These are phyloP conservation scores for Eurytoma adleriae DNA, from an alignment of 2,888 invertebrate species.

Conservation along the genomic window DNA sequence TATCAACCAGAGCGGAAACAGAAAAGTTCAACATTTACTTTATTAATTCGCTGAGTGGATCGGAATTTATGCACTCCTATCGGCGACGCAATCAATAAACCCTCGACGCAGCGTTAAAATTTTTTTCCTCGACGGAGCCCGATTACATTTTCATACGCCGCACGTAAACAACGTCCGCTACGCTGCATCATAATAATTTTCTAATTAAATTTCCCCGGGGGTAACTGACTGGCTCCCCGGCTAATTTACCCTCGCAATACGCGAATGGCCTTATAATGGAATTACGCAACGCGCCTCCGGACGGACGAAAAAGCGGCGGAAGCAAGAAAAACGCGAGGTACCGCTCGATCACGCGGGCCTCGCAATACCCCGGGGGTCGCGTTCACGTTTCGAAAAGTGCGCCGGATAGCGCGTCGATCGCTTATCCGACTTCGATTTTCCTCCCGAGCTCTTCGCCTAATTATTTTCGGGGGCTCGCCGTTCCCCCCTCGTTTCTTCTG, in stretches of 20 bases:
- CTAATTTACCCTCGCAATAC: conserved; percentile 11
- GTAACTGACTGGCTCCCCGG: conserved; percentile 9
- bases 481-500: background rate
- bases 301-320: background rate
- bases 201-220: conserved; percentile 36
- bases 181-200: conserved; percentile 1
- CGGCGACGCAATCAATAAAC: too few relatives aligned
- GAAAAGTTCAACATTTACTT: too few relatives aligned
- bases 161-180: background rate
- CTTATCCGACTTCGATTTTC: conserved; percentile 46
- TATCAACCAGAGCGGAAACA: too few relatives aligned
- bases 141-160: conserved; percentile 1
- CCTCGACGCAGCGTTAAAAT: too few relatives aligned
- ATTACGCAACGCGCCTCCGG: conserved; percentile 6
- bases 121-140: too few relatives aligned
- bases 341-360: background rate
- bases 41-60: too few relatives aligned
- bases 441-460: conserved; percentile 28
- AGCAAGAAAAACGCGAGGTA: too few relatives aligned
- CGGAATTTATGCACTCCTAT: too few relatives aligned
- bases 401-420: background rate
- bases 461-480: conserved; percentile 35
- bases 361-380: background rate
- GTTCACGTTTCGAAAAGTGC: conserved; percentile 4
- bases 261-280: conserved; percentile 18